Conservation (phyloP, 2,888 invertebrate genomes). For the Acanthococcus lagerstroemiae region DNA sequence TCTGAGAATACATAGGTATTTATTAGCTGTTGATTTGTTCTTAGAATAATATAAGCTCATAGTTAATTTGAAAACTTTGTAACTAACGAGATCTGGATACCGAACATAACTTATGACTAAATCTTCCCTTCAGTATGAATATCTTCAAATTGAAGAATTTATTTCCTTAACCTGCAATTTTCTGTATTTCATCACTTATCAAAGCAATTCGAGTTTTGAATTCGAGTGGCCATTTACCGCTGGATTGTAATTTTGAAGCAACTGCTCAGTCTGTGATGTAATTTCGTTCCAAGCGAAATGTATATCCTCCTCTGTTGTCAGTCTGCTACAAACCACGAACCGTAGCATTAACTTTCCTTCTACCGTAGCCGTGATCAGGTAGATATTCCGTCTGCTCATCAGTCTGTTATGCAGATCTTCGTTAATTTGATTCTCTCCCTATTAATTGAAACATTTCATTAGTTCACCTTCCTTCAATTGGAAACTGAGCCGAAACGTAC, state of each 20-base stretch:
- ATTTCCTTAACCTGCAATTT: no score
- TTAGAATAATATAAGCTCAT: no score
- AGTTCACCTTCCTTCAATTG: no score
- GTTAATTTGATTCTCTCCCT: constrained; percentile 59
- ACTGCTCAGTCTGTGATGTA: constrained; percentile 46
- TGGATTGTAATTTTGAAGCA: constrained; percentile 19
- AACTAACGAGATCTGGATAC: no score
- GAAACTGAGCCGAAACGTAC: not conserved
- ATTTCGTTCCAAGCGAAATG: constrained; percentile 65
- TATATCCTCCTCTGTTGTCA: constrained; percentile 60
- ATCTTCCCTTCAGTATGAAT: no score
- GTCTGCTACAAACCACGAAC: constrained; percentile 69
- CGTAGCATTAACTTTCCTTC: constrained; percentile 60
- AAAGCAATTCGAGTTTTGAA: no score
- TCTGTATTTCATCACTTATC: no score
- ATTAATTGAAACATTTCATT: constrained; percentile 31
- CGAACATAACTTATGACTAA: no score
- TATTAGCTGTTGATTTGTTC: no score
- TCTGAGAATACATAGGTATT: no score
- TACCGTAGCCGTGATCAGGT: constrained; percentile 66
- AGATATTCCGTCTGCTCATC: constrained; percentile 65
- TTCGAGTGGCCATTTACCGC: constrained; percentile 13
- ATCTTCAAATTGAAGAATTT: no score
- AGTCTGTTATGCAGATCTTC: constrained; percentile 60
- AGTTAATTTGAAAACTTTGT: no score